Evolutionary conservation across 2,888 invertebrate species (phyloP).

Genomic region (Sialis fuliginosa): DNA sequence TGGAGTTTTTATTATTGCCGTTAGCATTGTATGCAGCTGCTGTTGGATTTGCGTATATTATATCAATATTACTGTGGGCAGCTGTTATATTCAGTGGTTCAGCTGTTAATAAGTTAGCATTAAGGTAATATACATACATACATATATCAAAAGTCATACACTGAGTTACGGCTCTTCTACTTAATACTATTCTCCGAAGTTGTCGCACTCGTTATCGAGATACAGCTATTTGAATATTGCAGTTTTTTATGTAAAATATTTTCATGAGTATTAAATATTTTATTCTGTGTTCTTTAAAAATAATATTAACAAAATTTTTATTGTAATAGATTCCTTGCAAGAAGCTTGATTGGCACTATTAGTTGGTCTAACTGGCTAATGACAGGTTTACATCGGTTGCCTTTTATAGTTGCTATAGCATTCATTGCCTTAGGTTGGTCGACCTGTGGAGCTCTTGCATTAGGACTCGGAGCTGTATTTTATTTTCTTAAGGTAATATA

Average conservation of each 20-base stretch:
- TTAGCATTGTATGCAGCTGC: conserved; percentile 42
- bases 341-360: conserved; percentile 26
- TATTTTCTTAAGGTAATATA: conserved; percentile 46
- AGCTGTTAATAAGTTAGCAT: conserved; percentile 43
- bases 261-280: too few species aligned
- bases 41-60: conserved; percentile 36
- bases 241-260: too few species aligned
- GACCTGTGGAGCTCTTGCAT: conserved; percentile 57
- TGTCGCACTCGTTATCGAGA: too few species aligned
- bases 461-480: conserved; percentile 44
- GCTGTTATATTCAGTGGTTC: conserved; percentile 50
- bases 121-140: conserved; percentile 33
- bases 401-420: conserved; percentile 43
- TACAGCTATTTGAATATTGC: too few species aligned
- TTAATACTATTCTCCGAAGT: too few species aligned
- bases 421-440: conserved; percentile 42
- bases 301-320: conserved; percentile 2
- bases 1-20: conserved; percentile 32
- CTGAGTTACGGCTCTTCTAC: too few species aligned
- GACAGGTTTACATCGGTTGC: conserved; percentile 46
- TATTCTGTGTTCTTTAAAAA: too few species aligned
- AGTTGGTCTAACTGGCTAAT: conserved; percentile 44
- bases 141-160: too few species aligned
- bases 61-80: conserved; percentile 32
- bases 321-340: conserved; percentile 28